phyloP scores from a whole-genome alignment of 2,888 invertebrate genomes.

The Trichopria drosophilae region DNA sequence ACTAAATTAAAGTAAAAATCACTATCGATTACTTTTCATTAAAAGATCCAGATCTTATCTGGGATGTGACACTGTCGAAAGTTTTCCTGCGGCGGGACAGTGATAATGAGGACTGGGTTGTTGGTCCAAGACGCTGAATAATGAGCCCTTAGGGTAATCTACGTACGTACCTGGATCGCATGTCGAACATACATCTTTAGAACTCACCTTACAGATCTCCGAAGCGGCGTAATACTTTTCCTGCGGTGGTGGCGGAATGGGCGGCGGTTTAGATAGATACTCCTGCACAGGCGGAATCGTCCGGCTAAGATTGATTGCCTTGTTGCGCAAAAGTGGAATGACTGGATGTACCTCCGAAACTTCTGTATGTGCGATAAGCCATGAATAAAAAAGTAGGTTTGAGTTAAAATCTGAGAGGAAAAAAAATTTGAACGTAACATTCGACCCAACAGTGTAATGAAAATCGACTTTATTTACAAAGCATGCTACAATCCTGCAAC shows the following conservation, averaged over 20 bases:
- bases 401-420: background rate
- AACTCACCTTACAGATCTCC: conserved; percentile 62
- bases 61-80: too few species aligned
- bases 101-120: too few species aligned
- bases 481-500: too few species aligned
- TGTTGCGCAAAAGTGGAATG: conserved; percentile 53
- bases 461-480: too few species aligned
- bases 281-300: conserved; percentile 53
- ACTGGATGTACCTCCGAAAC: conserved; percentile 51
- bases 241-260: conserved; percentile 70
- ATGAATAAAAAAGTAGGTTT: background rate
- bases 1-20: too few species aligned
- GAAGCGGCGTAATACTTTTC: conserved; percentile 74
- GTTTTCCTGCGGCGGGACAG: too few species aligned
- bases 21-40: too few species aligned
- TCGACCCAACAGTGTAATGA: too few species aligned
- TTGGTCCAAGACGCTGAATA: background rate
- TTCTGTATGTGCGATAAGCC: conserved; percentile 38
- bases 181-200: conserved; percentile 28
- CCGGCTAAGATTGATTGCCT: conserved; percentile 53
- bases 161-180: conserved; percentile 25
- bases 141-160: conserved; percentile 11
- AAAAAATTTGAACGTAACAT: background rate
- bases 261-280: conserved; percentile 62
- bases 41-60: too few species aligned